Evolutionary conservation across 2,113 vertebrate species (phyloP).

Genomic region (Mobula hypostoma): DNA sequence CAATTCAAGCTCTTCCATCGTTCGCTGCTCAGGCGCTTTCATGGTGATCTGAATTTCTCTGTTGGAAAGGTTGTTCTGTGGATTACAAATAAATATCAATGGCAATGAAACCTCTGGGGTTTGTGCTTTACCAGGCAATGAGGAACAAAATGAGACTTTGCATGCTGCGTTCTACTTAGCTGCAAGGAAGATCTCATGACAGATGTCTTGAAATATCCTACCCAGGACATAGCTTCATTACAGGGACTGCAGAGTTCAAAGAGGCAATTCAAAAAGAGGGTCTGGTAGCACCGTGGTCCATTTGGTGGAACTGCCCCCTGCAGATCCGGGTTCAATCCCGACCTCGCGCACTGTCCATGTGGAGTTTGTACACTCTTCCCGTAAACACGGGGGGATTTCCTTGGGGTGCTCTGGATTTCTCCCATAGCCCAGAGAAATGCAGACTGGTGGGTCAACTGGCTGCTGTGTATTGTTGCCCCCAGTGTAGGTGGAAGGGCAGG

Average conservation of each 20-base stretch:
- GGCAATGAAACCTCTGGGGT: neutral
- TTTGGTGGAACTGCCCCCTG: too few species aligned
- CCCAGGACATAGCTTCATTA: neutral
- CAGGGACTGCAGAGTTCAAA: neutral
- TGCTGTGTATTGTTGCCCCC: too few species aligned
- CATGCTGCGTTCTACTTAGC: neutral
- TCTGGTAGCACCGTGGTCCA: too few species aligned
- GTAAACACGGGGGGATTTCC: too few species aligned
- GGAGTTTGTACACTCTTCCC: too few species aligned
- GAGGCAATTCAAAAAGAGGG: neutral
- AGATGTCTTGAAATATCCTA: neutral
- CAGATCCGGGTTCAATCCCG: too few species aligned
- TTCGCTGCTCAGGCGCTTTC: slow-evolving; percentile 50
- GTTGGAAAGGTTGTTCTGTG: slow-evolving; percentile 39
- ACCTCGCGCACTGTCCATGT: too few species aligned
- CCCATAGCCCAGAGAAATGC: too few species aligned
- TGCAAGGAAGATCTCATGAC: too few species aligned
- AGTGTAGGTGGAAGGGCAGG: neutral
- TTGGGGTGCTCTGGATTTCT: too few species aligned
- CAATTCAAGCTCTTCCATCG: slow-evolving; percentile 48
- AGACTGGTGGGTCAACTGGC: too few species aligned
- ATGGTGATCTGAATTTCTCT: slow-evolving; percentile 46
- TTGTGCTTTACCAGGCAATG: neutral
- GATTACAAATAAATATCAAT: slow-evolving; percentile 11
- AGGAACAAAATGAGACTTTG: neutral